Conservation (phyloP, 2,888 invertebrate species). For the Eupelmus urozonus region DNA sequence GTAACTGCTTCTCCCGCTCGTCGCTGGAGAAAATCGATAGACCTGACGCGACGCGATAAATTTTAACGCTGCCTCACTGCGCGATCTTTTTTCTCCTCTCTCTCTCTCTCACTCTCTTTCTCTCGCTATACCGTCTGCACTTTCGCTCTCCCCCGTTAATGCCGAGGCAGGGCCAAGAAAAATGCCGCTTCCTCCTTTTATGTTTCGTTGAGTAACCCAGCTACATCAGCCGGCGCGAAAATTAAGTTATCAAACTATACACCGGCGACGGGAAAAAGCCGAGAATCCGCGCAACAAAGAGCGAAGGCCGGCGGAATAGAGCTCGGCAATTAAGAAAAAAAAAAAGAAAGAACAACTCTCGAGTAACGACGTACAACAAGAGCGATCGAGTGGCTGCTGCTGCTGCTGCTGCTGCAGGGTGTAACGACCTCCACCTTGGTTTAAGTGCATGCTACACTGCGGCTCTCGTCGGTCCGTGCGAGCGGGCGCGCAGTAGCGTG, state of each 20-base stretch:
- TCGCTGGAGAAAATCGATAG: constrained; percentile 55
- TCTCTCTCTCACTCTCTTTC: constrained; percentile 17
- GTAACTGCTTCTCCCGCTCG: not conserved
- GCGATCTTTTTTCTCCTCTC: not conserved
- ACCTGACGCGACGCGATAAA: constrained; percentile 58
- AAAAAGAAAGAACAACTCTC: constrained; percentile 28
- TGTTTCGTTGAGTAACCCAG: not conserved
- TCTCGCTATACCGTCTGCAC: not conserved
- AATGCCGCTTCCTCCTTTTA: not conserved
- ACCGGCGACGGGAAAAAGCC: not conserved
- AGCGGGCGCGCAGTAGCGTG: constrained; percentile 58
- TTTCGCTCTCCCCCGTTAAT: not conserved
- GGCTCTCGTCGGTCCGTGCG: not conserved
- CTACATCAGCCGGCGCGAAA: not conserved
- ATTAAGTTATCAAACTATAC: constrained; percentile 29
- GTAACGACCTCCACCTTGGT: constrained; percentile 67
- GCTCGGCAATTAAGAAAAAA: constrained; percentile 20
- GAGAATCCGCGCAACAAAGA: not conserved
- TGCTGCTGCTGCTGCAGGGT: constrained; percentile 56
- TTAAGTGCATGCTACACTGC: constrained; percentile 9
- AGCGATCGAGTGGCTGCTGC: constrained; percentile 36
- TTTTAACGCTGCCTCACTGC: constrained; percentile 49
- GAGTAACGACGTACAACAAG: constrained; percentile 15
- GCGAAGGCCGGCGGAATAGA: not conserved
- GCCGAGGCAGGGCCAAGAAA: not conserved